Percentiles rank a stretch among this genome's conserved stretches.
phyloP scores from a whole-genome alignment of 2,113 vertebrate species.

The Tenrec ecaudatus region DNA sequence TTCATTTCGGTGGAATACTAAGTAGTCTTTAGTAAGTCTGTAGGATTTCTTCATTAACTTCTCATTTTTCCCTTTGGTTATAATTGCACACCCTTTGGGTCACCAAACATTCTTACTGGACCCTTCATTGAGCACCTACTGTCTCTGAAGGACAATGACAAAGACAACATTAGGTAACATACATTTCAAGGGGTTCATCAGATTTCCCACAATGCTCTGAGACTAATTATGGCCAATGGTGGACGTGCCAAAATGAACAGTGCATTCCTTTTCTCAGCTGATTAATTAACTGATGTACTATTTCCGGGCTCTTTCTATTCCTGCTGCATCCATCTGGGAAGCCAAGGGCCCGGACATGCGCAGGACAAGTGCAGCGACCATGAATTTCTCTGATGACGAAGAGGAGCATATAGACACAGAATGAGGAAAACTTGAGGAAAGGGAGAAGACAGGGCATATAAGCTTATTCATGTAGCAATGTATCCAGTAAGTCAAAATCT shows the following conservation, averaged over 20 bases:
- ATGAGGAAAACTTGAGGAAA: background rate
- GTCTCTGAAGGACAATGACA: background rate
- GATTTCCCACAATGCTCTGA: background rate
- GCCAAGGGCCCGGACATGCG: background rate
- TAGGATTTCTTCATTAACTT: constrained; percentile 58
- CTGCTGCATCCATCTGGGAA: background rate
- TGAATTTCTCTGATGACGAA: background rate
- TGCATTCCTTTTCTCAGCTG: background rate
- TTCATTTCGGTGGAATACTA: constrained; percentile 35
- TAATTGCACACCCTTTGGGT: background rate
- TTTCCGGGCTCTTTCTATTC: background rate
- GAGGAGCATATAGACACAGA: background rate
- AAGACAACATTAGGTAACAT: background rate
- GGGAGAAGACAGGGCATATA: background rate
- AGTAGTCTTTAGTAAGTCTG: constrained; percentile 10
- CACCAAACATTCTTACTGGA: background rate
- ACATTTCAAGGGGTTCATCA: background rate
- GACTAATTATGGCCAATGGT: background rate
- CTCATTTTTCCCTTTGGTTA: constrained; percentile 24
- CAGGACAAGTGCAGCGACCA: background rate
- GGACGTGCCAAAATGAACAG: background rate
- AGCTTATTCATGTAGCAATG: background rate
- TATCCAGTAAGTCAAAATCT: background rate
- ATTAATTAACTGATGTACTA: background rate
- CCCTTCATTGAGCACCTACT: background rate